Base-by-base conservation (phyloP, 2,797 vertebrate species). In the Myoxocephalus aenaeus region DNA sequence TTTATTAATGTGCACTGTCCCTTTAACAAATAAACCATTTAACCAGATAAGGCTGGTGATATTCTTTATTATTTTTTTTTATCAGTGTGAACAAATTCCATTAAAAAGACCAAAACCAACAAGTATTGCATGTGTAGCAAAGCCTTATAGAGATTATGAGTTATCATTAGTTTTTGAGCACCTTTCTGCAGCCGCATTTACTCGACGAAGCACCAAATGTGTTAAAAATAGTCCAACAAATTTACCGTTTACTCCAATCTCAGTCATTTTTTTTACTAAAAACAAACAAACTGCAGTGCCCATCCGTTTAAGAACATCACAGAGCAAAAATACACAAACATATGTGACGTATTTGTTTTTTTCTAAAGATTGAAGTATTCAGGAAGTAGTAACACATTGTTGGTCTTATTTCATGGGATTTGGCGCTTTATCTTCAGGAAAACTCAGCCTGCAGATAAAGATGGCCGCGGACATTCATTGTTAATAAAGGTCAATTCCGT, bases 401-500 rank as follows among this genome's bases (percentile, higher is more conserved):
- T 62, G 34, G 44, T 53, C 64, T 27, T 44, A 36, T 69, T 64
- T 54, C 2, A 22, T 42, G 29, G 72, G 29, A 56, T 69, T 42
- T 50, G 18, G 18, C 8, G 18, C 8, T 20, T 46, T 17, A 63
- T 56, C 27, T 54, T 36, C 22, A 81, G 63, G 70, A 67, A 71
- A 51, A 68, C 32, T 42, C 36, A 20, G 65, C 34, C 63, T 15
- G 32, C 53, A 83, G 56, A 51, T 56, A 38, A 53, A 65, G 50
- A 66, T 12, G 40, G n/a, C 62, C 48, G 25, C 58, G 69, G 58
- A 73, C 38, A 63, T 64, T 64, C 32, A 2, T 32, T 70, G 64
- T 9, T 62, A 44, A 87, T 66, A 73, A 73, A 88, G 67, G 56
- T 68, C 42, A 71, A 17, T 1, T 64, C 65, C 36, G 74, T 8